Evolutionary conservation across 2,797 vertebrate species (phyloP).

Genomic region (Carcharodon carcharias): DNA sequence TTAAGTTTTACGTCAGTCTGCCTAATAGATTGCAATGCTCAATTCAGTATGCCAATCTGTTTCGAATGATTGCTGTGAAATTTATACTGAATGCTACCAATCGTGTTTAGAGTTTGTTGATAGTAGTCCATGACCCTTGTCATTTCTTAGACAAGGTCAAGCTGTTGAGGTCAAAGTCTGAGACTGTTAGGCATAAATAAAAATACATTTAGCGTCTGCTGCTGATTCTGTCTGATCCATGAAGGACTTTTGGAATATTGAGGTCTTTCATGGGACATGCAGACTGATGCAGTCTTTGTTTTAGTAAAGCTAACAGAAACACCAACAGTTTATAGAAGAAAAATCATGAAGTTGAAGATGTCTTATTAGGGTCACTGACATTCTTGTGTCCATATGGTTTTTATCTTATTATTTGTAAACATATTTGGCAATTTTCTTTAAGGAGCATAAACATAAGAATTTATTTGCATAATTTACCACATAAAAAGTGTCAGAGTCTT

Average conservation of each 20-base stretch:
- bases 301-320: constrained; percentile 28
- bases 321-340: background rate
- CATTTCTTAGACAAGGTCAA: constrained; percentile 32
- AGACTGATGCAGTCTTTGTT: constrained; percentile 33
- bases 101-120: constrained; percentile 13
- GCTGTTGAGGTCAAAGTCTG: constrained; percentile 18
- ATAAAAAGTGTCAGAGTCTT: background rate
- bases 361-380: background rate
- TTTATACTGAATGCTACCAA: constrained; percentile 32
- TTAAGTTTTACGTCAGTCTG: background rate
- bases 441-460: background rate
- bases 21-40: background rate
- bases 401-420: constrained; percentile 25
- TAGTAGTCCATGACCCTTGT: constrained; percentile 15
- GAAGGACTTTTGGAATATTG: constrained; percentile 27
- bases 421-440: background rate
- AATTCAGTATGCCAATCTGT: constrained; percentile 29
- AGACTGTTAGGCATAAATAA: constrained; percentile 34
- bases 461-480: background rate
- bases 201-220: constrained; percentile 26
- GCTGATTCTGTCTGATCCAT: constrained; percentile 32
- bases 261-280: constrained; percentile 28
- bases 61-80: constrained; percentile 37
- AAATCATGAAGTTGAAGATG: constrained; percentile 12
- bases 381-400: background rate